These are phyloP conservation scores for Aphelocoma coerulescens DNA, from an alignment of 2,113 vertebrate species.

Conservation along the genomic window DNA sequence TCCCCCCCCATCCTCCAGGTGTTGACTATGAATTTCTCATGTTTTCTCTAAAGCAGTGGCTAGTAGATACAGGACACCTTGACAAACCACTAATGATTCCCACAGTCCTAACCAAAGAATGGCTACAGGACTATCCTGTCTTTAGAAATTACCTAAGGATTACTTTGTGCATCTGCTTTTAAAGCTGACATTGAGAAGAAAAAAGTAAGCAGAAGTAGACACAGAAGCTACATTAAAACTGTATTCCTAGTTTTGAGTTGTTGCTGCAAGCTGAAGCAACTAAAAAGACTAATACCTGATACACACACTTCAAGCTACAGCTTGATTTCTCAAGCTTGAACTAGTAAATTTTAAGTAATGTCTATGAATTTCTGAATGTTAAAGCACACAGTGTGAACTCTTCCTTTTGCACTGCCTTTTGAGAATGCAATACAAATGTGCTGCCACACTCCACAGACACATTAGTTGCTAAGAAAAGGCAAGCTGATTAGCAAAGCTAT, in stretches of 20 bases:
- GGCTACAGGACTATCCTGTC: not conserved
- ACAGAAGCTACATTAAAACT: not conserved
- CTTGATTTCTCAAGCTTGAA: not conserved
- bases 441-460: not conserved
- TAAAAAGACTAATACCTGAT: not conserved
- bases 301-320: not conserved
- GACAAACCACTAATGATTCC: not conserved
- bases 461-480: not conserved
- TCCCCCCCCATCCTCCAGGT: rapidly evolving
- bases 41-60: not conserved
- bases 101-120: not conserved
- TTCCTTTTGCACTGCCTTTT: not conserved
- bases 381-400: not conserved
- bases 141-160: not conserved
- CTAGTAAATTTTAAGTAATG: not conserved
- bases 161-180: not conserved
- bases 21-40: not conserved
- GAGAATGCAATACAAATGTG: not conserved
- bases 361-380: not conserved
- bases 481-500: not conserved
- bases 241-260: not conserved
- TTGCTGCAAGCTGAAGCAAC: not conserved
- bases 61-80: not conserved
- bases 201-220: not conserved
- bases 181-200: not conserved